Percentiles rank a stretch among this genome's conserved stretches.
Evolutionary conservation across 1,140 invertebrate species (phyloP).

Genomic region (Macrotrachela quadricornifera): DNA sequence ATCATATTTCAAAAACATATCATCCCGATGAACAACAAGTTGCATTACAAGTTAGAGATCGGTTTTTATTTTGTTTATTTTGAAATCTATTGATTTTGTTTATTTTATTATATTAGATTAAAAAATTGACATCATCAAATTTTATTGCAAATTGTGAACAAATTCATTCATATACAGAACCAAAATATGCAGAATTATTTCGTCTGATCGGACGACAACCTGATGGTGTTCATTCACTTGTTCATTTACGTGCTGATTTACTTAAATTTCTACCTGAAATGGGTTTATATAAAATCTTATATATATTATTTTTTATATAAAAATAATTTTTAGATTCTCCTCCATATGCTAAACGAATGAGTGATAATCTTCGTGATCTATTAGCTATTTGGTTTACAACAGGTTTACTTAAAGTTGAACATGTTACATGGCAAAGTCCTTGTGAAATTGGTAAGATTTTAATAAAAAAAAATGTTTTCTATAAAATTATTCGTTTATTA

Average conservation of each 20-base stretch:
- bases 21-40: no score
- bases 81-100: no score
- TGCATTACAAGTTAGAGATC: no score
- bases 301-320: background rate
- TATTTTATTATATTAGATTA: no score
- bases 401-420: constrained; percentile 46
- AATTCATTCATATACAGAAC: no score
- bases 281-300: background rate
- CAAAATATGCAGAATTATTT: no score
- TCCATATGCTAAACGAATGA: constrained; percentile 35
- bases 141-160: no score
- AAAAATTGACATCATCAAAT: no score
- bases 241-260: constrained; percentile 46
- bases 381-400: constrained; percentile 50
- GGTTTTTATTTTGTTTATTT: no score
- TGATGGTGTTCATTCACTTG: constrained; percentile 50
- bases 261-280: background rate
- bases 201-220: no score
- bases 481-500: background rate
- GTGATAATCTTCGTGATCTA: constrained; percentile 39
- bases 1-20: no score
- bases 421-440: constrained; percentile 49
- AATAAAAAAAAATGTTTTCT: background rate
- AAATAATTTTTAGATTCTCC: constrained; percentile 16
- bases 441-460: constrained; percentile 43